Percentiles rank a stretch among this genome's conserved stretches.
phyloP scores from a whole-genome alignment of 2,113 vertebrate species.

The Dromaius novaehollandiae region DNA sequence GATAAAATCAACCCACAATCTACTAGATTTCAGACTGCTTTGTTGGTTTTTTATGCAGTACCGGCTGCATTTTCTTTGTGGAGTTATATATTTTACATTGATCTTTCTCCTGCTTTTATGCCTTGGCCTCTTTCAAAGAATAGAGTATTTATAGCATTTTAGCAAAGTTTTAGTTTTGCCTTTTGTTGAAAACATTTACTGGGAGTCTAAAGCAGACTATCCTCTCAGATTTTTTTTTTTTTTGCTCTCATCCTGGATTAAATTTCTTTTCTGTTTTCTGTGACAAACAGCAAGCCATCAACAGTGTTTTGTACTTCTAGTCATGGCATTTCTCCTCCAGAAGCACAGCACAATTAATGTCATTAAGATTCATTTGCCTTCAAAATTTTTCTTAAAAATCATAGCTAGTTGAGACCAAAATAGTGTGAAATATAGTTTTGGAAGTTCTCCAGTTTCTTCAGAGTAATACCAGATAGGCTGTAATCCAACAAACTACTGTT shows the following conservation, averaged over 20 bases:
- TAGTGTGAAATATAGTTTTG: not conserved
- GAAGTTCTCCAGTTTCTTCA: conserved; percentile 28
- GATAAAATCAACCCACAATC: conserved; percentile 11
- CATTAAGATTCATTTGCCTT: not conserved
- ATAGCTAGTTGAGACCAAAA: conserved; percentile 8
- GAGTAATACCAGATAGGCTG: conserved; percentile 21
- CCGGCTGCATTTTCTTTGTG: not conserved
- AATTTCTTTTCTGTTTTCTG: not conserved
- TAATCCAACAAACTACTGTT: not conserved
- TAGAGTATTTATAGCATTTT: not conserved
- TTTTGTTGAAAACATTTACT: not conserved
- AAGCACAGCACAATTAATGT: not conserved
- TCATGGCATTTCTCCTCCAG: not conserved
- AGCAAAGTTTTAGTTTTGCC: not conserved
- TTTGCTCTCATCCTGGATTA: conserved; percentile 18
- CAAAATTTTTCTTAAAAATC: not conserved
- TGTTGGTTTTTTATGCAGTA: not conserved
- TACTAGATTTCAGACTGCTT: not conserved
- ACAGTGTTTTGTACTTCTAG: not conserved
- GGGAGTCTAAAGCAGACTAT: not conserved
- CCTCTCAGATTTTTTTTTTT: not conserved
- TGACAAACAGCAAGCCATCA: not conserved
- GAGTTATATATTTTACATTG: not conserved
- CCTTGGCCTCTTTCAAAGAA: not conserved
- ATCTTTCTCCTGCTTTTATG: not conserved